Base-by-base conservation (phyloP, 2,797 vertebrate genomes). In the Phrynocephalus forsythii region DNA sequence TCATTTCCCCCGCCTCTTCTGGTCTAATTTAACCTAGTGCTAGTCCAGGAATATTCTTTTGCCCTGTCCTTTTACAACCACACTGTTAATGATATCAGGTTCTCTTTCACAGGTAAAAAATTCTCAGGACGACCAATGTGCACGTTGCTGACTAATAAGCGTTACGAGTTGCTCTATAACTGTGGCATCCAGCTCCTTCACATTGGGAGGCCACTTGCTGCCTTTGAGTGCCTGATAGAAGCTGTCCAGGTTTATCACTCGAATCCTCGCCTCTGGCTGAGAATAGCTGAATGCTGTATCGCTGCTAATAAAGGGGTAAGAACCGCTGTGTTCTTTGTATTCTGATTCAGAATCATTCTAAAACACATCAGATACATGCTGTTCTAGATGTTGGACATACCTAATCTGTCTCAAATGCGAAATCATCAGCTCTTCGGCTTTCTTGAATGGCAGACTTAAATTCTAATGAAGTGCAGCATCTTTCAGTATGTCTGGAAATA, bases 221-320 rank as follows among this genome's bases (percentile, higher is more conserved):
- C 98, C 1, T 99, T 99, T 0, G 99, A 99, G 91, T 99, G 99
- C 95, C 96, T 99, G 90, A 98, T 99, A 94, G 98, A 99, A 94
- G 98, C 99, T 0, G 99, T 99, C 85, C 99, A 99, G 94, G 98
- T 99, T 69, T 99, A 99, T 93, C 99, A 99, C 87, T 98, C 98
- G 8, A 99, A 99, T 88, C 98, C 98, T n/a, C 98, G 98, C 16
- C 98, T 99, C 44, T 99, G 99, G 99, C 95, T 99, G 44, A 95
- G 99, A 81, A 97, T 99, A 50, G 98, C 99, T 2, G 99, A 99
- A 82, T 99, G 99, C 96, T 99, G 99, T 96, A 99, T 99, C 89
- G 98, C 98, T 91, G 98, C 99, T 79, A 99, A 98, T 92, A 99
- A 99, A 91, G 98, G 98, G 97, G 99, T 99, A 95, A 91, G 97